Conservation (phyloP, 2,888 invertebrate genomes). For the Bhutanitis thaidina region DNA sequence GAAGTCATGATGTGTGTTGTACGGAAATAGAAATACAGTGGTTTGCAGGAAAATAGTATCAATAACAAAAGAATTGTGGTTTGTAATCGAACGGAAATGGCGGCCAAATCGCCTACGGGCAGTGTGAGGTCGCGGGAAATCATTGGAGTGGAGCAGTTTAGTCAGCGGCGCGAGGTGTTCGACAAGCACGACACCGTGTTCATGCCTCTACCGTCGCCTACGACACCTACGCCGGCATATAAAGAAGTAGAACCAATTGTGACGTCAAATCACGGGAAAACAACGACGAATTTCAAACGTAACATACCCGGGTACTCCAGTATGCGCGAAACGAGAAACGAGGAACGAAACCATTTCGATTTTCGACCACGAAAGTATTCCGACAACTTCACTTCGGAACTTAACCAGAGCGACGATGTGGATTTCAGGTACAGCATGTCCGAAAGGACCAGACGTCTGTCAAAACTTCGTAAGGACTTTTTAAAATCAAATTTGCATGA, state of each 20-base stretch:
- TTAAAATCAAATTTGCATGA: constrained; percentile 69
- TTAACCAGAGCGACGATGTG: constrained; percentile 67
- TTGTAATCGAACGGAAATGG: constrained; percentile 76
- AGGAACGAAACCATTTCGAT: constrained; percentile 52
- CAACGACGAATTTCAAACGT: constrained; percentile 68
- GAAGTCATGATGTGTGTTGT: constrained; percentile 75
- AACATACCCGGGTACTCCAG: constrained; percentile 67
- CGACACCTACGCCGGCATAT: constrained; percentile 44
- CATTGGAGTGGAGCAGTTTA: constrained; percentile 73
- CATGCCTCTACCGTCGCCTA: constrained; percentile 60
- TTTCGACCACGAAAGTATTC: constrained; percentile 70
- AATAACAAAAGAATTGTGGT: constrained; percentile 76
- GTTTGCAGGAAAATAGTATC: constrained; percentile 74
- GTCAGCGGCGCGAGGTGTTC: constrained; percentile 75
- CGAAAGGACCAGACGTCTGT: constrained; percentile 64
- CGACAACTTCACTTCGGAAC: constrained; percentile 68
- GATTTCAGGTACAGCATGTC: constrained; percentile 68
- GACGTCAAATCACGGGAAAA: constrained; percentile 70
- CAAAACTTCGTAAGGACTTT: constrained; percentile 66
- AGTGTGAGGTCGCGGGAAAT: constrained; percentile 73
- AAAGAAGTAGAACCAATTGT: constrained; percentile 59
- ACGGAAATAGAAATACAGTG: constrained; percentile 73
- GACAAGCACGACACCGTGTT: constrained; percentile 75
- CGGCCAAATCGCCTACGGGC: constrained; percentile 70
- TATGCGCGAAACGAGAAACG: constrained; percentile 66